These are phyloP conservation scores for Halcyon malimbica DNA, from an alignment of 2,113 vertebrate genomes.

Conservation along the genomic window DNA sequence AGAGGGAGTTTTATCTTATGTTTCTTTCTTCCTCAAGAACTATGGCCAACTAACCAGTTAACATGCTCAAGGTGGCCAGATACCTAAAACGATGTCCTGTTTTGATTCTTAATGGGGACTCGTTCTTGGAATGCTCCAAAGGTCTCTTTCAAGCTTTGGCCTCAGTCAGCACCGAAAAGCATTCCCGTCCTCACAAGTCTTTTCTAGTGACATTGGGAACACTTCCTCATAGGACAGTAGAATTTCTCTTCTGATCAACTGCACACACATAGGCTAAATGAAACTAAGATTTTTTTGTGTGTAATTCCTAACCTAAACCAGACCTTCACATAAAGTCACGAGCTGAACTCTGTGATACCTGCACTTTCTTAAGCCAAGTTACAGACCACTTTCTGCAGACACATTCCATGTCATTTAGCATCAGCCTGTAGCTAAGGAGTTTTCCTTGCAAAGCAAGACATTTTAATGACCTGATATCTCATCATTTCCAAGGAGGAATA, in stretches of 20 bases:
- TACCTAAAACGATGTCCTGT: fast-evolving
- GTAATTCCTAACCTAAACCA: background rate
- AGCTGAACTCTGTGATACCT: background rate
- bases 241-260: background rate
- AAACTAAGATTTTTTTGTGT: background rate
- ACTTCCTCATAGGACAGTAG: background rate
- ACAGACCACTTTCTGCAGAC: background rate
- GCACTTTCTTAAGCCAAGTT: background rate
- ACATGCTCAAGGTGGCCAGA: fast-evolving
- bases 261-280: fast-evolving
- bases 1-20: background rate
- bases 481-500: background rate
- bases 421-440: background rate
- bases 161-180: background rate
- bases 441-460: background rate
- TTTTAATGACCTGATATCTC: background rate
- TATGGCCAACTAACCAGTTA: background rate
- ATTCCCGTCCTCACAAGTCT: background rate
- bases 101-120: background rate
- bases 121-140: background rate
- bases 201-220: background rate
- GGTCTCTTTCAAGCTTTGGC: background rate
- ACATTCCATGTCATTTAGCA: background rate
- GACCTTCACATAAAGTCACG: background rate
- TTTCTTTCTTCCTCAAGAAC: background rate